Base-by-base conservation (phyloP, 2,797 vertebrate species). In the Notoglanidium macrostoma region DNA sequence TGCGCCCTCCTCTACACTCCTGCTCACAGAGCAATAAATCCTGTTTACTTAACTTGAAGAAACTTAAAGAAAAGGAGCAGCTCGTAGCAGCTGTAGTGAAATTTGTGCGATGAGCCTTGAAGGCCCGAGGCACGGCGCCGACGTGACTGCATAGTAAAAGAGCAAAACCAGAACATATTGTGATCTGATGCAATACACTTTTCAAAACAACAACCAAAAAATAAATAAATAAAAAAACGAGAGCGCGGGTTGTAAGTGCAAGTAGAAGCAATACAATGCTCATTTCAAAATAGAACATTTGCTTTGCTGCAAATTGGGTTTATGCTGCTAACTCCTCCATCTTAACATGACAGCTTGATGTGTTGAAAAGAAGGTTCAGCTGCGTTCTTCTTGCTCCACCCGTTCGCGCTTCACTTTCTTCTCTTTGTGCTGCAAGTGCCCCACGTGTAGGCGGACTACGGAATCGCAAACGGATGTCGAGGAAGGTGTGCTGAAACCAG, bases 11-110 rank as follows among this genome's bases (percentile, higher is more conserved):
- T n/a, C 23, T 23, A 9, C 77, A 40, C 59, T 29, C 40, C 79
- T 49, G 79, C 59, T 82, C 23, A 29, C 44, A 49, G 15, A 6
- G 61, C 40, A 49, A 65, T 65, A 82, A 82, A 82, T 82, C 79
- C 61, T 49, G 79, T 46, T 82, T 29, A 44, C 21, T 82, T 65
- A 82, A 65, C n/a, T 82, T 65, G 5, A 17, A n/a, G 32, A 80
- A 80, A 59, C 10, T 79, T 57, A 35, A 57, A 35, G 78, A 63
- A 63, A 81, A n/a, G 9, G 44, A 67, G 44, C 17, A 0, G 17
- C 61, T 65, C 46, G 67, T 82, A 67, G 65, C 61, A 6, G 80
- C 61, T 82, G 61, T 32, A 67, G 61, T 67, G 44, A 82, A 82
- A 82, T 67, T 21, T 82, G 61, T 51, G 65, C 8, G 61, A 51